These are phyloP conservation scores for Buceros bicornis DNA, from an alignment of 2,797 vertebrate genomes.

Conservation along the genomic window DNA sequence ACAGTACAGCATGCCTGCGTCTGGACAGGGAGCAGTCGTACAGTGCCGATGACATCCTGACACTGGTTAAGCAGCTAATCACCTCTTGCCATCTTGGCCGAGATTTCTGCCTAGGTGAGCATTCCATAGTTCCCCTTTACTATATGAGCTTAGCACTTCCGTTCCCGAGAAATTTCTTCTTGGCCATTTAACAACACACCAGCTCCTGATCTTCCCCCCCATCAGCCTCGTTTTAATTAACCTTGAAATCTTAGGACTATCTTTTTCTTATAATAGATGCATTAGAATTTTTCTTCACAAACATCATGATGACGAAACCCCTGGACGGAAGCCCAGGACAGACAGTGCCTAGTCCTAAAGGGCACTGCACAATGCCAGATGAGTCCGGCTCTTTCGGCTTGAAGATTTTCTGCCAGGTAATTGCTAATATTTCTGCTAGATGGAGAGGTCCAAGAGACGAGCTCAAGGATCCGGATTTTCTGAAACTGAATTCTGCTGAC, in stretches of 20 bases:
- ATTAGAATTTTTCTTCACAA: not conserved
- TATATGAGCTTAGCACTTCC: accelerated
- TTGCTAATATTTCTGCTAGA: not conserved
- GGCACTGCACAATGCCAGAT: not conserved
- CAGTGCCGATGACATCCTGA: accelerated
- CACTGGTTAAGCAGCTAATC: too few relatives aligned
- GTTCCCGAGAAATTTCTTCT: not conserved
- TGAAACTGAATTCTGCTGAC: not conserved
- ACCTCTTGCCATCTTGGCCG: not conserved
- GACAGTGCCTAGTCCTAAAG: not conserved
- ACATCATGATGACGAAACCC: not conserved
- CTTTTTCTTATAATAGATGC: not conserved
- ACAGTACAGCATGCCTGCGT: not conserved
- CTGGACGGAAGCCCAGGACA: not conserved
- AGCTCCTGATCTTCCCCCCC: not conserved
- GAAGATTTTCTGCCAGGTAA: not conserved
- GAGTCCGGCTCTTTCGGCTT: not conserved
- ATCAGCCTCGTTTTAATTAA: not conserved
- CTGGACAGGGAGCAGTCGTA: accelerated
- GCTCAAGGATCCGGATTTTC: not conserved
- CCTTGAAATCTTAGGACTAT: not conserved
- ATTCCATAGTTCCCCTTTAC: not conserved
- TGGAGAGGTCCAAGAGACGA: not conserved
- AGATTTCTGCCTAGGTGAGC: not conserved
- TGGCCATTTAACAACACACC: not conserved